Conservation (phyloP, 2,113 vertebrate genomes). For the Toxotes chatareus region DNA sequence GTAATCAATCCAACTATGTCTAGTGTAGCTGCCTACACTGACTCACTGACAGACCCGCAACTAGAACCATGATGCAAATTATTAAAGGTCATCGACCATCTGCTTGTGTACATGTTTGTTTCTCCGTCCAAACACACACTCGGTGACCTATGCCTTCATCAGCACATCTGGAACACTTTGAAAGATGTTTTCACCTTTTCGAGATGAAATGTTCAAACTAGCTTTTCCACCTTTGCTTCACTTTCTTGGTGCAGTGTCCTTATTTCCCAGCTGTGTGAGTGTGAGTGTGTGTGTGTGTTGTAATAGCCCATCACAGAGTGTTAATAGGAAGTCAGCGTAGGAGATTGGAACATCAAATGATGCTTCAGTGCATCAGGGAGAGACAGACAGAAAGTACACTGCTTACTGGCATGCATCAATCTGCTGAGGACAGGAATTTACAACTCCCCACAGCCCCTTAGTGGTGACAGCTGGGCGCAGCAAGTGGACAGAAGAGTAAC, state of each 20-base stretch:
- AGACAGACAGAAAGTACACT: not conserved
- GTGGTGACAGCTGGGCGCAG: slow-evolving; percentile 9
- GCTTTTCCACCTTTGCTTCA: not conserved
- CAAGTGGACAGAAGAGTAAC: not conserved
- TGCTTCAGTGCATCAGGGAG: not conserved
- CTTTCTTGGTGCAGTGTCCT: not conserved
- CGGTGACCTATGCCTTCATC: not conserved
- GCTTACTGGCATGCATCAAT: slow-evolving; percentile 32
- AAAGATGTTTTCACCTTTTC: not conserved
- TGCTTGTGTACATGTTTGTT: slow-evolving; percentile 7
- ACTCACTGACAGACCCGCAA: not conserved
- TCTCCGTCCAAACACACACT: not conserved
- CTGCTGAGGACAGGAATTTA: not conserved
- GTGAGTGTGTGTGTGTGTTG: slow-evolving; percentile 20
- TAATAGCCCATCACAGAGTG: slow-evolving; percentile 22
- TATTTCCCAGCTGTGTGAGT: not conserved
- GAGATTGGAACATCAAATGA: slow-evolving; percentile 33
- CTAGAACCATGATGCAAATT: not conserved
- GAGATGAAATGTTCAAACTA: not conserved
- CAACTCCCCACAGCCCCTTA: slow-evolving; percentile 19
- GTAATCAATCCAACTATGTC: not conserved
- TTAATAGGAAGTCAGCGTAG: slow-evolving; percentile 21
- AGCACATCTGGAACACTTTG: not conserved
- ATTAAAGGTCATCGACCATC: not conserved
- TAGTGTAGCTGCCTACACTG: not conserved